phyloP scores from a whole-genome alignment of 2,888 invertebrate genomes.

The Mythimna ferrago region DNA sequence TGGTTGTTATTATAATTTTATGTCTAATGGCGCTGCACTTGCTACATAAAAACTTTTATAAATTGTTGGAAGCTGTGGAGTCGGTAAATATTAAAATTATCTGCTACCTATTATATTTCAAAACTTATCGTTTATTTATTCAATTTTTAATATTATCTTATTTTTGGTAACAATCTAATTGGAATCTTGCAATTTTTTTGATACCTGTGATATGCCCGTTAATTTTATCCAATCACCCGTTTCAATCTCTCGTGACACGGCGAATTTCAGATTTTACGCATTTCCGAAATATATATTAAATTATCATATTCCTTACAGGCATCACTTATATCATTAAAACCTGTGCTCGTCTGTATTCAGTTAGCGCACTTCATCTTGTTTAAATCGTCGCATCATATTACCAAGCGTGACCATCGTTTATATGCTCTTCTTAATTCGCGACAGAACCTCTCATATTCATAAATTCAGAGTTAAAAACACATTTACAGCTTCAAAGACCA shows the following conservation, averaged over 20 bases:
- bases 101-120: neutral
- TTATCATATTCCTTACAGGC: conserved; percentile 40
- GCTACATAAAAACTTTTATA: conserved; percentile 58
- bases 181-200: neutral
- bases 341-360: conserved; percentile 30
- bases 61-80: conserved; percentile 53
- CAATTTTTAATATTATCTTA: neutral
- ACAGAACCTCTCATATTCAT: conserved; percentile 8
- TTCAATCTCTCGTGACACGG: conserved; percentile 30
- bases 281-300: conserved; percentile 25
- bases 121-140: neutral
- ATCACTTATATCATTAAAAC: conserved; percentile 30
- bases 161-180: neutral
- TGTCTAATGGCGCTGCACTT: conserved; percentile 61
- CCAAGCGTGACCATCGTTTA: conserved; percentile 7
- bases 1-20: conserved; percentile 65
- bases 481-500: conserved; percentile 21
- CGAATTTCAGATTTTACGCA: conserved; percentile 44
- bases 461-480: conserved; percentile 15
- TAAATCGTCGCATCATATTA: conserved; percentile 24
- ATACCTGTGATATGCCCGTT: conserved; percentile 2
- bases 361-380: conserved; percentile 34
- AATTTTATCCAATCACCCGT: conserved; percentile 8
- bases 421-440: conserved; percentile 12
- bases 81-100: conserved; percentile 34